Evolutionary conservation across 1,140 invertebrate genomes (phyloP), one percentile per base, ranked within the genome.

Genomic region (Atta colombica): DNA sequence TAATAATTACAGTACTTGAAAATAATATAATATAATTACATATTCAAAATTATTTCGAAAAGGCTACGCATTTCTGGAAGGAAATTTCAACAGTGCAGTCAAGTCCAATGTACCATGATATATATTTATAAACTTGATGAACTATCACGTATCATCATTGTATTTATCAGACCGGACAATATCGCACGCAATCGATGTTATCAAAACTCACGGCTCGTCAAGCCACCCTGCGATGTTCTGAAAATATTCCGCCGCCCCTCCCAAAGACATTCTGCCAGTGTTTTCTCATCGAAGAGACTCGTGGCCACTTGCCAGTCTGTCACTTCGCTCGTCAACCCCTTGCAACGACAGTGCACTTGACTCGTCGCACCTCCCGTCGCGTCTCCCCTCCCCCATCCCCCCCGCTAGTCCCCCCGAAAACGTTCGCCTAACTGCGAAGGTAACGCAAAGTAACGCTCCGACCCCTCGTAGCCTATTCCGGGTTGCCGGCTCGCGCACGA

Each of bases 271-370:
- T 87, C 77, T 72, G 49, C 60, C 45, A 45, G 88, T 91, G 89
- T 91, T 91, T 91, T 91, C 84, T 77, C 89, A 91, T 90, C 74
- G 89, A 25, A 69, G 90, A 77, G 80, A 81, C 74, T 84, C 71
- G 90, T 74, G 92, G 88, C 91, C 93, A 94, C 93, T 94, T 90
- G 91, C 92, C 94, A 86, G 75, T 91, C 91, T 91, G 92, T 93
- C 93, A 91, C 89, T 91, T 77, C 87, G 84, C 90, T 68, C 90
- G 72, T 88, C 89, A 92, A 93, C 92, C 92, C 92, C 89, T 91
- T 68, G 89, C 89, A 77, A 28, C 69, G 69, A 85, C 81, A 85
- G 82, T 90, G 90, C 91, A 92, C 93, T 93, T 93, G 93, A 94
- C 94, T 93, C 90, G 90, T 87, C 78, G 84, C 86, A 78, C 71